phyloP scores from a whole-genome alignment of 2,888 invertebrate genomes.

The Oxyscelio sp. region DNA sequence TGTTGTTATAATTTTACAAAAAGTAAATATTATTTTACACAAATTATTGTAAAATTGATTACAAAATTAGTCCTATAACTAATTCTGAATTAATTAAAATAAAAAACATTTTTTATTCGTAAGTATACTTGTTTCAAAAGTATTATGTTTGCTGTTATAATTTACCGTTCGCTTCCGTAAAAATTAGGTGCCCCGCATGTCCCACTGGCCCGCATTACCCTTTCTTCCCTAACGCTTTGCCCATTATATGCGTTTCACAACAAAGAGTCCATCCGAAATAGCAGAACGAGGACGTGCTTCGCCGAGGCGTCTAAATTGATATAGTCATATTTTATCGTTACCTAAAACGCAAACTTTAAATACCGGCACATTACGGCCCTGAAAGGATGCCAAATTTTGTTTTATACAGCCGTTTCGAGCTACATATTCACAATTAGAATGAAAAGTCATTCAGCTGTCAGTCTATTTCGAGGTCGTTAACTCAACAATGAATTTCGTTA shows the following conservation, averaged over 20 bases:
- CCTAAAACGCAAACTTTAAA: conserved; percentile 39
- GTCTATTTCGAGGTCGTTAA: conserved; percentile 65
- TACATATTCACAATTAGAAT: conserved; percentile 69
- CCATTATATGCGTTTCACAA: conserved; percentile 23
- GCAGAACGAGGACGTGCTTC: conserved; percentile 20
- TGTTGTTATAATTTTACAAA: too few species aligned
- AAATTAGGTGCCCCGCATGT: too few species aligned
- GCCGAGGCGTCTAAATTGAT: conserved; percentile 46
- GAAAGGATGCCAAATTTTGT: conserved; percentile 69
- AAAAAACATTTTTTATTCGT: too few species aligned
- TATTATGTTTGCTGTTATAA: too few species aligned
- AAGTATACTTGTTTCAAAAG: too few species aligned
- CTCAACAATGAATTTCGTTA: conserved; percentile 69
- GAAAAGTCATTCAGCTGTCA: conserved; percentile 73
- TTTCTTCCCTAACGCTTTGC: too few species aligned
- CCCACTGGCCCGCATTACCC: too few species aligned
- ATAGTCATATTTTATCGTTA: conserved; percentile 55
- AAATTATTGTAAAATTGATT: too few species aligned
- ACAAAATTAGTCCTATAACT: too few species aligned
- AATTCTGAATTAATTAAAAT: too few species aligned
- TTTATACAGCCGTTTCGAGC: conserved; percentile 52
- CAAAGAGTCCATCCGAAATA: conserved; percentile 26
- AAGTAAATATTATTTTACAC: too few species aligned
- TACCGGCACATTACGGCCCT: conserved; percentile 35
- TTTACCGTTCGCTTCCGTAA: too few species aligned